Evolutionary conservation across 2,113 vertebrate genomes (phyloP).

Genomic region (Oceanites oceanicus): DNA sequence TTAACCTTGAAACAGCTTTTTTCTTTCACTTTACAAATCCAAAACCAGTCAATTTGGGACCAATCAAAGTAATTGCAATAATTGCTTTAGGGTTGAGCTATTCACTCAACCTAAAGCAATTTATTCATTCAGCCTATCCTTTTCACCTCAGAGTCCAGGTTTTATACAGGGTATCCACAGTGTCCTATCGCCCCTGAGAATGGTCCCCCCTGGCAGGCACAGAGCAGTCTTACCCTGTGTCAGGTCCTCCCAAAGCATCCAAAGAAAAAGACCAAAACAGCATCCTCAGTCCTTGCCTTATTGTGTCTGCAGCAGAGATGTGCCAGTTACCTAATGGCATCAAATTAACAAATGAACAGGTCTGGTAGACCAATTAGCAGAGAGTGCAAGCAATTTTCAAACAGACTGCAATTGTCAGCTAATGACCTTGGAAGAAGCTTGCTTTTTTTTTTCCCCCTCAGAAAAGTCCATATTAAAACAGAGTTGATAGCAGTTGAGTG

Average conservation of each 20-base stretch:
- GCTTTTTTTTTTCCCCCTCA: neutral
- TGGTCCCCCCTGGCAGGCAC: neutral
- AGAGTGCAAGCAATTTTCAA: constrained; percentile 46
- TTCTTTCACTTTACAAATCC: neutral
- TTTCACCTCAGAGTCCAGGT: neutral
- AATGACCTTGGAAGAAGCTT: constrained; percentile 34
- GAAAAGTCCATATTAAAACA: constrained; percentile 35
- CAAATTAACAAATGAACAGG: constrained; percentile 66
- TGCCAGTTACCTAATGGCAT: constrained; percentile 52
- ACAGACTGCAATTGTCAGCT: constrained; percentile 45
- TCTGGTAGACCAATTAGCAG: constrained; percentile 52
- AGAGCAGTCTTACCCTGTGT: neutral
- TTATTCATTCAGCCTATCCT: neutral
- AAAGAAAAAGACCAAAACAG: neutral
- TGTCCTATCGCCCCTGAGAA: neutral
- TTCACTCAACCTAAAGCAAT: neutral
- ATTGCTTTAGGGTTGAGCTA: constrained; percentile 22
- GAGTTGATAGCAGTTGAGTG: neutral
- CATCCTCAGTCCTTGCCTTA: neutral
- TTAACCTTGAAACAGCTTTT: neutral
- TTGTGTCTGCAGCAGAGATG: constrained; percentile 8
- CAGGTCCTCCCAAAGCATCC: neutral
- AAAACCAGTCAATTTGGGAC: neutral
- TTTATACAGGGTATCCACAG: neutral
- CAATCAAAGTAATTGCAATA: neutral